phyloP scores from a whole-genome alignment of 2,797 vertebrate species.

The Iguana delicatissima region DNA sequence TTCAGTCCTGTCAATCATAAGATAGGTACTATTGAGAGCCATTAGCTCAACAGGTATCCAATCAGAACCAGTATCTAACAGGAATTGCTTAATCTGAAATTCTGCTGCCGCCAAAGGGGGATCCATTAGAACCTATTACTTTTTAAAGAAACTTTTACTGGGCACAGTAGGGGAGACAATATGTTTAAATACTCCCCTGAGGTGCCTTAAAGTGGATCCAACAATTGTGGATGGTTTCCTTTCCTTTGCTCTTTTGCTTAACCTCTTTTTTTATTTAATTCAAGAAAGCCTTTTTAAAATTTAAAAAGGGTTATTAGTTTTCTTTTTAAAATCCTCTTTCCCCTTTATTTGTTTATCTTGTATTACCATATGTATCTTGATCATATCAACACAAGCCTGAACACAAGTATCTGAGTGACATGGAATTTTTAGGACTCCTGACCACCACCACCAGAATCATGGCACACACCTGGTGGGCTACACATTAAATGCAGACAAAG shows the following conservation, averaged over 20 bases:
- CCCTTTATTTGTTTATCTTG: background rate
- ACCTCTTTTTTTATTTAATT: background rate
- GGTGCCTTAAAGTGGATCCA: slow-evolving; percentile 41
- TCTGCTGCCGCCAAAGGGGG: slow-evolving; percentile 48
- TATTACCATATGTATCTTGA: background rate
- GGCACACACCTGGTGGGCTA: no score
- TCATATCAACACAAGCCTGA: background rate
- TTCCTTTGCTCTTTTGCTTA: slow-evolving; percentile 33
- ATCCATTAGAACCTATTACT: slow-evolving; percentile 50
- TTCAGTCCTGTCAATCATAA: slow-evolving; percentile 39
- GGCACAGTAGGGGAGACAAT: slow-evolving; percentile 47
- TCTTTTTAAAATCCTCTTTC: background rate
- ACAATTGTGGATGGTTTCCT: background rate
- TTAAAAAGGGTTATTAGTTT: slow-evolving; percentile 41
- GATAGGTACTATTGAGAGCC: slow-evolving; percentile 44
- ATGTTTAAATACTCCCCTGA: slow-evolving; percentile 53
- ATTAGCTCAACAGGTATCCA: slow-evolving; percentile 59
- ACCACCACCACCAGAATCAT: background rate
- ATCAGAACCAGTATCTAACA: slow-evolving; percentile 33
- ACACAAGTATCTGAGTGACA: background rate
- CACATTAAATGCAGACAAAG: background rate
- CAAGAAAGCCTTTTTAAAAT: background rate
- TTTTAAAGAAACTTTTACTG: slow-evolving; percentile 40
- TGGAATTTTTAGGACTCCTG: background rate
- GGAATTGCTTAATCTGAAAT: slow-evolving; percentile 53